These are phyloP conservation scores for Pasiphila rectangulata DNA, from an alignment of 2,888 invertebrate species.

Conservation along the genomic window DNA sequence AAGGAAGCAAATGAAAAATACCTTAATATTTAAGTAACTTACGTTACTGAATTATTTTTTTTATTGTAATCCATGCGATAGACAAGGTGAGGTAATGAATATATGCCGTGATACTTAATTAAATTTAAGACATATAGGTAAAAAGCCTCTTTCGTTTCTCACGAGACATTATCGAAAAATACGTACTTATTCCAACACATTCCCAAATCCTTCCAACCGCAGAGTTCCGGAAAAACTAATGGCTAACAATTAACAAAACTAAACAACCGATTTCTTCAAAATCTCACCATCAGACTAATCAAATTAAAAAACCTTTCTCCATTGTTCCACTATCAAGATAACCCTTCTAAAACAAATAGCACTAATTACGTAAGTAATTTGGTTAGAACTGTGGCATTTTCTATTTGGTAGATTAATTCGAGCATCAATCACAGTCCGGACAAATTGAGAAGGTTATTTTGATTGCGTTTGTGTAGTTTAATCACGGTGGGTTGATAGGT, in stretches of 20 bases:
- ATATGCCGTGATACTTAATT: too few species aligned
- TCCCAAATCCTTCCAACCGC: too few species aligned
- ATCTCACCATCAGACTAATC: slow-evolving; percentile 52
- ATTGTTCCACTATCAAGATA: slow-evolving; percentile 71
- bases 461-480: slow-evolving; percentile 74
- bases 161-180: too few species aligned
- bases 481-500: slow-evolving; percentile 66
- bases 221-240: slow-evolving; percentile 17
- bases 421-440: slow-evolving; percentile 58
- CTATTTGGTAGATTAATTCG: slow-evolving; percentile 70
- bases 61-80: background rate
- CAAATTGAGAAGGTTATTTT: slow-evolving; percentile 76
- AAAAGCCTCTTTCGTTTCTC: too few species aligned
- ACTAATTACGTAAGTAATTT: slow-evolving; percentile 69
- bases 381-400: slow-evolving; percentile 69
- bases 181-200: too few species aligned
- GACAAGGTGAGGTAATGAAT: too few species aligned
- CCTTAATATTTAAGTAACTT: background rate
- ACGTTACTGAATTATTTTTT: background rate
- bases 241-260: slow-evolving; percentile 18
- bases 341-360: slow-evolving; percentile 71
- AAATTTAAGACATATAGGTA: too few species aligned
- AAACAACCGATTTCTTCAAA: slow-evolving; percentile 21
- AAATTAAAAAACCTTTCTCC: slow-evolving; percentile 65
- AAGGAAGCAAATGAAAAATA: too few species aligned